phyloP scores from a whole-genome alignment of 2,113 vertebrate species.

The Odontesthes bonariensis region DNA sequence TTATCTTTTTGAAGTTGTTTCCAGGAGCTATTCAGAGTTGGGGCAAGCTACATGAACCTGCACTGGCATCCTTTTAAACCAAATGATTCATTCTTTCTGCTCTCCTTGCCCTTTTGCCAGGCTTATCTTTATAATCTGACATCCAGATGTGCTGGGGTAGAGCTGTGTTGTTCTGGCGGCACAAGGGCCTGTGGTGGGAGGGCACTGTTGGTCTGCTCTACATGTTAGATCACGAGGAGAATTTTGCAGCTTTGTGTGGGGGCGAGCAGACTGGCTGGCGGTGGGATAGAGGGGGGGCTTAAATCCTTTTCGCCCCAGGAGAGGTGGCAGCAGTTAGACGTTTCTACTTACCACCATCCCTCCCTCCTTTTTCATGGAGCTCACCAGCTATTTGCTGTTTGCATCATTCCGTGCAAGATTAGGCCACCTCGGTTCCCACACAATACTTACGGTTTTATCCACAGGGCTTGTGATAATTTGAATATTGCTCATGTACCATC shows the following conservation, averaged over 20 bases:
- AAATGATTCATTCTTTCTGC: slow-evolving; percentile 63
- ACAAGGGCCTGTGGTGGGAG: slow-evolving; percentile 42
- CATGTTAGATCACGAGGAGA: slow-evolving; percentile 56
- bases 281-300: slow-evolving; percentile 25
- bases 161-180: slow-evolving; percentile 53
- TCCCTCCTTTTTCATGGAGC: slow-evolving; percentile 82
- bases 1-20: slow-evolving; percentile 71
- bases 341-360: slow-evolving; percentile 68
- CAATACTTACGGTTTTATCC: slow-evolving; percentile 89
- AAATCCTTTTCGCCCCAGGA: slow-evolving; percentile 45
- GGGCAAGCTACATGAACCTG: slow-evolving; percentile 34
- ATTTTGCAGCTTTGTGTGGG: slow-evolving; percentile 60
- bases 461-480: slow-evolving; percentile 89
- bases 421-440: slow-evolving; percentile 90
- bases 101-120: slow-evolving; percentile 56
- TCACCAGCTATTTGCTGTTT: slow-evolving; percentile 88
- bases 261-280: slow-evolving; percentile 62
- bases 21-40: slow-evolving; percentile 48
- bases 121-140: slow-evolving; percentile 69
- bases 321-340: slow-evolving; percentile 29
- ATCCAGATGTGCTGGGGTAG: slow-evolving; percentile 70
- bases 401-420: slow-evolving; percentile 88
- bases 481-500: slow-evolving; percentile 75
- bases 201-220: slow-evolving; percentile 49
- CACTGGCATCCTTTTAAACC: slow-evolving; percentile 52